Evolutionary conservation across 1,140 invertebrate species (phyloP).

Genomic region (Manduca sexta): DNA sequence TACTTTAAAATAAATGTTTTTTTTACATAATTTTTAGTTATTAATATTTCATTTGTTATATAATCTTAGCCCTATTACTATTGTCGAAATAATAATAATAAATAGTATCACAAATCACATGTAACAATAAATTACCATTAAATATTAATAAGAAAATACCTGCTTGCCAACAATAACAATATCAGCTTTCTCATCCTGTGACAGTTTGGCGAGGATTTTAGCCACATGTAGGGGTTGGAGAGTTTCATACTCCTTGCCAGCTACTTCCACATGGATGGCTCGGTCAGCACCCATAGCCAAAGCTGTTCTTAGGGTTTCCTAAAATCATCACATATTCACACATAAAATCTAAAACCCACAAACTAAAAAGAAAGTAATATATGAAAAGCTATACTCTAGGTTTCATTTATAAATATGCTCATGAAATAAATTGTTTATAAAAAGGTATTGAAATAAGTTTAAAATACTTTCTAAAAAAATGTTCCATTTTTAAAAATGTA

Average conservation of each 20-base stretch:
- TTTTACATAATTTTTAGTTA: too few species aligned
- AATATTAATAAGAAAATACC: constrained; percentile 50
- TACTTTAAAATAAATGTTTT: too few species aligned
- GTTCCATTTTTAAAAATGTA: neutral
- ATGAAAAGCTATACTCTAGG: neutral
- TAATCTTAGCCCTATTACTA: too few species aligned
- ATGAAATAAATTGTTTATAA: neutral
- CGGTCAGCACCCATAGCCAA: constrained; percentile 98
- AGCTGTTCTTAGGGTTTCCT: constrained; percentile 95
- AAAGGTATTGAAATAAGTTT: constrained; percentile 7
- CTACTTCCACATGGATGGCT: constrained; percentile 96
- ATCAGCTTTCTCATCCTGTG: constrained; percentile 94
- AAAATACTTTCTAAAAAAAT: too few species aligned
- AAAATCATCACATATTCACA: constrained; percentile 3
- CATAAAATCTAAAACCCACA: neutral
- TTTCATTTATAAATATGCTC: neutral
- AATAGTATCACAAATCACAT: too few species aligned
- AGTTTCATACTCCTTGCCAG: constrained; percentile 88
- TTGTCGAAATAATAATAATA: too few species aligned
- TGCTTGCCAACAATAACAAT: constrained; percentile 97
- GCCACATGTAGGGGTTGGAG: constrained; percentile 97
- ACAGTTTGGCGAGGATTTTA: constrained; percentile 96
- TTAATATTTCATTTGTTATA: too few species aligned
- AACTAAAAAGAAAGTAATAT: neutral
- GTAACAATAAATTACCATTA: too few species aligned